Base-by-base conservation (phyloP, 2,888 invertebrate species). In the Apodemia hepburni region DNA sequence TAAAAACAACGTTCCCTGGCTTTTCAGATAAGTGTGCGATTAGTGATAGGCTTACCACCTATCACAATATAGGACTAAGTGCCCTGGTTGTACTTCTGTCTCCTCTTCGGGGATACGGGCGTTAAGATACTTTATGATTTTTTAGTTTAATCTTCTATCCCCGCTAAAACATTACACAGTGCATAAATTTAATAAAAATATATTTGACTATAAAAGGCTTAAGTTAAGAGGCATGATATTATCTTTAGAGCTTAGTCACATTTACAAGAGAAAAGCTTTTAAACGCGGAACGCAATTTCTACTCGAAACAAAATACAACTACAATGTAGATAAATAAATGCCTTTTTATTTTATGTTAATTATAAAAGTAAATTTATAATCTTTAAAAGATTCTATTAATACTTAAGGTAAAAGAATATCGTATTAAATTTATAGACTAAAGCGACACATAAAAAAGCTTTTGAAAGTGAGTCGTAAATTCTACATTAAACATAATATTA, bases 191-290 rank as follows among this genome's bases (percentile, higher is more conserved):
- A 57, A 57, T 57, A 57, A n/a, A 27, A 57, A 8, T 57, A 29
- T 57, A 15, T 47, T 47, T 15, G 29, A 15, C 27, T 27, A 29
- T 57, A 57, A 57, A 57, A 15, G 29, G 15, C 29, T 57, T 15
- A 5, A 29, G 29, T 29, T 57, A 27, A 47, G 47, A 47, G 47
- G 47, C 47, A 45, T 17, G 47, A 47, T 47, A 17, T 47, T 17
- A 47, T n/a, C n/a, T 47, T 47, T 47, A 47, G n/a, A 17, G 47
- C 17, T n/a, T 47, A 47, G 47, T 47, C 47, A 47, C 47, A 47
- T 47, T 47, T 17, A 47, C 47, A 47, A 47, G 47, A 47, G 47
- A 47, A 47, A 17, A 47, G 47, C 47, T 47, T 47, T 47, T 47
- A 47, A 47, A 47, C 7, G 17, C n/a, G 17, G 9, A 8, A 17